Evolutionary conservation across 2,888 invertebrate genomes (phyloP).

Genomic region (Scaptomyza tumidula): DNA sequence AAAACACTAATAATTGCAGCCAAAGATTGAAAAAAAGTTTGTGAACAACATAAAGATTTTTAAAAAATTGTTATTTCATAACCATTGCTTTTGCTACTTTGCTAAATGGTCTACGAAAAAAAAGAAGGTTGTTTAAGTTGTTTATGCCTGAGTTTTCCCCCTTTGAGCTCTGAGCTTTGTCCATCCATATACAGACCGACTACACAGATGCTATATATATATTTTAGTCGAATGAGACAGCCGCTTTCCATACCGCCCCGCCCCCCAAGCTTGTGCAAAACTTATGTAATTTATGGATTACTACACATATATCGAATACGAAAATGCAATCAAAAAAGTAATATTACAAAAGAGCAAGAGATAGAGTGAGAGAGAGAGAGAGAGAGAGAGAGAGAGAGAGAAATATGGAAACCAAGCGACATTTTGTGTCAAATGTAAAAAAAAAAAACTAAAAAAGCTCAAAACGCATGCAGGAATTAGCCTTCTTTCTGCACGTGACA

Average conservation of each 20-base stretch:
- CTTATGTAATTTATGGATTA: conserved; percentile 20
- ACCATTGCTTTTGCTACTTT: conserved; percentile 8
- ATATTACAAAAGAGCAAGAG: background rate
- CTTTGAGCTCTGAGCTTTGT: background rate
- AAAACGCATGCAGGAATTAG: conserved; percentile 77
- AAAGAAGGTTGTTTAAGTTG: background rate
- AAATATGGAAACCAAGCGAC: conserved; percentile 42
- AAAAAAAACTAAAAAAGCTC: conserved; percentile 68
- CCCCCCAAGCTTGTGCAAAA: conserved; percentile 24
- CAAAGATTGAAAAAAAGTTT: background rate
- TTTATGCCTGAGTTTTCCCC: background rate
- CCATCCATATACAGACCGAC: conserved; percentile 18
- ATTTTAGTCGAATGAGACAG: background rate
- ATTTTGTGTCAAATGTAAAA: conserved; percentile 53
- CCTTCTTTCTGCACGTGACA: conserved; percentile 66
- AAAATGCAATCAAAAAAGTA: conserved; percentile 35
- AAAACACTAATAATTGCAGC: conserved; percentile 22
- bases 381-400: background rate
- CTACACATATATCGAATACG: conserved; percentile 14
- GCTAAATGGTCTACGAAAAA: conserved; percentile 5
- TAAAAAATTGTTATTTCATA: background rate
- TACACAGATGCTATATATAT: background rate
- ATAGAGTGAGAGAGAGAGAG: no score
- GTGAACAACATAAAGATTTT: conserved; percentile 8
- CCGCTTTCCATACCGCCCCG: no score